These are phyloP conservation scores for Drosophila subpulchrella DNA, from an alignment of 1,140 invertebrate species.

Conservation along the genomic window DNA sequence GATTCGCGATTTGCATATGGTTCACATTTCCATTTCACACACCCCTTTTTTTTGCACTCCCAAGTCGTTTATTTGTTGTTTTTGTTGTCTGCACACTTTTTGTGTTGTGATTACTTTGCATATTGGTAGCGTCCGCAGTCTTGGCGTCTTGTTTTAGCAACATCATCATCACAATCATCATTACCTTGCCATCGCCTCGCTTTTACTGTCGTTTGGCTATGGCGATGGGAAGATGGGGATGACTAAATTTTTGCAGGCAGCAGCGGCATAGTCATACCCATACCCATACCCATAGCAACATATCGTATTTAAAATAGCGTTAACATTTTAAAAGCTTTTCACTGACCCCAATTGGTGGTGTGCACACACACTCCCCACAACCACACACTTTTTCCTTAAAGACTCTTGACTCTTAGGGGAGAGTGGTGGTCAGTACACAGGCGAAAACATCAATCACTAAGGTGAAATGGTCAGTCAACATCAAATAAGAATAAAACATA, in stretches of 20 bases:
- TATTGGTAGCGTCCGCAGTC: conserved; percentile 64
- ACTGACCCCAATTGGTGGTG: conserved; percentile 80
- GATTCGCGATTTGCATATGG: conserved; percentile 73
- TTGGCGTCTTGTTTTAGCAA: conserved; percentile 47
- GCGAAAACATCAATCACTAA: conserved; percentile 26
- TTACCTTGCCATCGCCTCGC: conserved; percentile 47
- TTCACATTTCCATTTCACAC: conserved; percentile 77
- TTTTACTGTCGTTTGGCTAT: conserved; percentile 75
- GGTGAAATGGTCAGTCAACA: conserved; percentile 15
- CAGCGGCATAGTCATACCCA: conserved; percentile 31
- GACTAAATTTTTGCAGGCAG: conserved; percentile 62
- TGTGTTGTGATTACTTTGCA: conserved; percentile 71
- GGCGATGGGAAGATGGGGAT: conserved; percentile 59
- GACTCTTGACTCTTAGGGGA: conserved; percentile 25
- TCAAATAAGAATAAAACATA: neutral
- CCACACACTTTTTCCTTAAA: conserved; percentile 37
- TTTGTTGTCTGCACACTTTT: conserved; percentile 41
- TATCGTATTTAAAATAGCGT: conserved; percentile 82
- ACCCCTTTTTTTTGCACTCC: conserved; percentile 71
- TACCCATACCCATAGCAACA: conserved; percentile 50
- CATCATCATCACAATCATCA: conserved; percentile 43
- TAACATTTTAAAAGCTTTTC: conserved; percentile 84
- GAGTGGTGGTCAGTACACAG: conserved; percentile 18
- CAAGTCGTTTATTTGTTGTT: conserved; percentile 18
- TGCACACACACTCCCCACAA: conserved; percentile 40